Conservation (phyloP, 2,888 invertebrate species). For the Prostheceraeus crozeri region DNA sequence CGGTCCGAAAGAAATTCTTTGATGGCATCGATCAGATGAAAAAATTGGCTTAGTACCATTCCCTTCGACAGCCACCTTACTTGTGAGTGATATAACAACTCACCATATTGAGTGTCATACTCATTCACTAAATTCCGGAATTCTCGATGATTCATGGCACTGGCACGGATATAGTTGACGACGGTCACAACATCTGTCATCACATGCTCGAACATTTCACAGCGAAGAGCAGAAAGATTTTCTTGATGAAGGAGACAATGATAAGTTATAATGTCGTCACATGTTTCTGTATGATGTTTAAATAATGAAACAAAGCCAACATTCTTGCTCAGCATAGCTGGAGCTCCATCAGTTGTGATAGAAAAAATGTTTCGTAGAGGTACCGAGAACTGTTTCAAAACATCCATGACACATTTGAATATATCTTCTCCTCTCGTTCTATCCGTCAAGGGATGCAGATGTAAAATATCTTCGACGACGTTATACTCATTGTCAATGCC, state of each 20-base stretch:
- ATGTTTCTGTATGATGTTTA: slow-evolving; percentile 28
- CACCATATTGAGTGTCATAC: slow-evolving; percentile 22
- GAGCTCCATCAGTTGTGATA: slow-evolving; percentile 26
- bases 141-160: slow-evolving; percentile 31
- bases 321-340: slow-evolving; percentile 21
- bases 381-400: slow-evolving; percentile 4
- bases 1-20: slow-evolving; percentile 6
- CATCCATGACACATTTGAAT: not conserved
- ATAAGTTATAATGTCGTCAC: slow-evolving; percentile 30
- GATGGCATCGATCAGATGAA: slow-evolving; percentile 4
- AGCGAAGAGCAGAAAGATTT: slow-evolving; percentile 21
- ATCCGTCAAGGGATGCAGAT: slow-evolving; percentile 15
- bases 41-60: slow-evolving; percentile 10
- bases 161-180: slow-evolving; percentile 26
- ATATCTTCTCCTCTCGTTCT: slow-evolving; percentile 31
- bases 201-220: slow-evolving; percentile 19
- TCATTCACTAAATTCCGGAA: slow-evolving; percentile 11
- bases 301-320: slow-evolving; percentile 21
- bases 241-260: slow-evolving; percentile 35
- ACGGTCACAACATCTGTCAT: slow-evolving; percentile 13
- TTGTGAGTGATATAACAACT: slow-evolving; percentile 24
- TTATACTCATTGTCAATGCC: slow-evolving; percentile 17
- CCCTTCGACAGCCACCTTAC: slow-evolving; percentile 25
- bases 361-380: slow-evolving; percentile 20
- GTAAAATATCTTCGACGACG: slow-evolving; percentile 27